Evolutionary conservation across 1,140 invertebrate genomes (phyloP), one percentile per base, ranked within the genome.

Genomic region (Palaemon carinicauda): DNA sequence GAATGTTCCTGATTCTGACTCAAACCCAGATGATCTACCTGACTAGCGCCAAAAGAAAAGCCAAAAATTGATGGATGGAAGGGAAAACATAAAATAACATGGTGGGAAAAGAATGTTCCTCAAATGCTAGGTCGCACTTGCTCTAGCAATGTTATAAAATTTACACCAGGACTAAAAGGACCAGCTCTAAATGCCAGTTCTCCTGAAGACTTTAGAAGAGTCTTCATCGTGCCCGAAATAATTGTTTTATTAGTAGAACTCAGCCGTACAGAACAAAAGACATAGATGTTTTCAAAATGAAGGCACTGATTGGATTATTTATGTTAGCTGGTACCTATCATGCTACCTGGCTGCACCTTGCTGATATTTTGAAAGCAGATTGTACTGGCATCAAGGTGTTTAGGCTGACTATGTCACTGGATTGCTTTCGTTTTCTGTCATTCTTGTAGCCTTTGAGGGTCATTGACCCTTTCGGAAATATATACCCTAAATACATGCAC

Each of bases 401-500:
- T 21, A 56, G 51, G 54, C 19, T 77, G 54, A 82, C 80, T 82
- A 82, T 82, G 80, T 82, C 80, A 56, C 80, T 82, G 29, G 56
- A 79, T 79, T 29, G 21, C 77, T 79, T 79, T 33, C 77, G 77
- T 79, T 79, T 79, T 33, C 41, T 79, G 77, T 79, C 41, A 79
- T 79, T 4, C 77, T 79, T 53, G 71, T 71, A 52, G 81, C 81
- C 21, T 90, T 89, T 54, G 21, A 82, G 17, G 90, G 88, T 31
- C 10, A 83, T 79, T 89, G 81, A 82, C 33, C 21, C 21, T 89
- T 90, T 87, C 29, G 75, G 1, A 82, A 87, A 78, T 90, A 88
- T 78, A 84, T 90, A 17, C 82, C 89, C 15, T 82, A 52, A 3
- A 90, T 89, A 82, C 86, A 88, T n/a, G 83, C 69, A 41, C 88